Evolutionary conservation across 2,113 vertebrate genomes (phyloP), one percentile per base, ranked within the genome.

Genomic region (Apteryx owenii): DNA sequence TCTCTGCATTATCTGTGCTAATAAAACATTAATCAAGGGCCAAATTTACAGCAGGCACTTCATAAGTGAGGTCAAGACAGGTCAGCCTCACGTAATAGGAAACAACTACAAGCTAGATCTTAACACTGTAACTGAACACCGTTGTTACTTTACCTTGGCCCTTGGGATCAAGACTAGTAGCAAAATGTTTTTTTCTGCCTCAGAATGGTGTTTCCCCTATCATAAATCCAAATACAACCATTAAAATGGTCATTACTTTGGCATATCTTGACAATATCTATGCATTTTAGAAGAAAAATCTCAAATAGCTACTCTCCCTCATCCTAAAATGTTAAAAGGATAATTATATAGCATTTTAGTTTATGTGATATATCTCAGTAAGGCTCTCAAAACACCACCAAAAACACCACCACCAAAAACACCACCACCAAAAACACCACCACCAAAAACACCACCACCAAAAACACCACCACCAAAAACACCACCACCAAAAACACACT

Each of bases 11-110:
- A 99, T 98, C 98, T 98, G 97, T 93, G 98, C 98, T 98, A 98
- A 98, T 98, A 98, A 99, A 99, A 99, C 97, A 98, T 98, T 98
- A 97, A 98, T 98, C 97, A 98, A 93, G 91, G 89, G 93, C 95
- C 95, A 98, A 98, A 97, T 98, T 97, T 98, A 97, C 93, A 97
- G 96, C 96, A 98, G 96, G 94, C 96, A 96, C 96, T 97, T 97
- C 97, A 86, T 97, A 98, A 98, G 98, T 93, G 95, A 98, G 98
- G 98, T 99, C 98, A 98, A 81, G 79, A 92, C 92, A 98, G 99
- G 99, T 99, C 98, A 99, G 97, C 96, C 96, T 97, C 98, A 97
- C 98, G 98, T 98, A 99, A 99, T 99, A 98, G 98, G 98, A 98
- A 99, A 99, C 98, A 98, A 99, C 98, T 99, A 98, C 97, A 98